These are phyloP conservation scores for Diaphora mendica DNA, from an alignment of 2,888 invertebrate genomes.

Conservation along the genomic window DNA sequence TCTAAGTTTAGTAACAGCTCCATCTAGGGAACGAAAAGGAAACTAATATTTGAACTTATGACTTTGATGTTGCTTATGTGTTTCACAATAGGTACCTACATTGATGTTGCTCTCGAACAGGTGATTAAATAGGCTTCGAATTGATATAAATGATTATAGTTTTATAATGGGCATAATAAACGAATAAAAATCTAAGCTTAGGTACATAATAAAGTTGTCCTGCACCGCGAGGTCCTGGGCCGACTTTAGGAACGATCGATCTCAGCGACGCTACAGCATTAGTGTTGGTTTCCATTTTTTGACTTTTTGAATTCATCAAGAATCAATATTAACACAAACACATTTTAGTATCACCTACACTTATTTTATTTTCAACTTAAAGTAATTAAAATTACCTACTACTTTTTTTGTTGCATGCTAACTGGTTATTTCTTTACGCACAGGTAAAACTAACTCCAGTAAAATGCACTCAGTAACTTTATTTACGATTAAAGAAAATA, in stretches of 20 bases:
- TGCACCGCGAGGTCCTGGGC: conserved; percentile 70
- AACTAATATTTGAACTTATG: too few relatives aligned
- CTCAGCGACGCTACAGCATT: conserved; percentile 16
- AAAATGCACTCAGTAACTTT: neutral
- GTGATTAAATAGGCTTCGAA: neutral
- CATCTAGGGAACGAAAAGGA: too few relatives aligned
- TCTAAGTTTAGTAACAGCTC: too few relatives aligned
- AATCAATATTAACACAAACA: neutral
- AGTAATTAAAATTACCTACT: neutral
- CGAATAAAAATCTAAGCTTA: neutral
- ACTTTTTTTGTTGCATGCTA: neutral
- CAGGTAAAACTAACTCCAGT: neutral
- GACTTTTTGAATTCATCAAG: neutral
- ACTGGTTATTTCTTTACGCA: neutral
- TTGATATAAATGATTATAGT: neutral
- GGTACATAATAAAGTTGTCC: conserved; percentile 77
- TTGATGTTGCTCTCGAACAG: neutral
- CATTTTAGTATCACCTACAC: neutral
- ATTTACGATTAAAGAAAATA: neutral
- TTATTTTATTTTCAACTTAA: neutral
- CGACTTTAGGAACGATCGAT: conserved; percentile 74
- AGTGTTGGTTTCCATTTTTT: neutral
- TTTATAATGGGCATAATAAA: neutral
- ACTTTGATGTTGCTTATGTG: too few relatives aligned
- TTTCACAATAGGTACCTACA: too few relatives aligned